Percentiles rank a stretch among this genome's conserved stretches.
phyloP scores from a whole-genome alignment of 2,888 invertebrate genomes.

The Tanytarsus gracilentus region DNA sequence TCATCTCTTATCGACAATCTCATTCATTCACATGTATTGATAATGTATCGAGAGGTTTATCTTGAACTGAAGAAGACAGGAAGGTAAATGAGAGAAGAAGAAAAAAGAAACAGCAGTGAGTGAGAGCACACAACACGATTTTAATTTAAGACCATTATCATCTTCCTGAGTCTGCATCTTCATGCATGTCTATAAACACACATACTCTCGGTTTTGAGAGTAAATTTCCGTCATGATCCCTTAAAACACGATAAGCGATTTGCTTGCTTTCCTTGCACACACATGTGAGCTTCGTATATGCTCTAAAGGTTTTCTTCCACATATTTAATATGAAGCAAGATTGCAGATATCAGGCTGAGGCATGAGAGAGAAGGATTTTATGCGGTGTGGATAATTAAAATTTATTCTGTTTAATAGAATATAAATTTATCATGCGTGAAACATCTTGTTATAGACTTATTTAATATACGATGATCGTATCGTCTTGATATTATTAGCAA shows the following conservation, averaged over 20 bases:
- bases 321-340: background rate
- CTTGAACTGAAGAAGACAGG: too few relatives aligned
- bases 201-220: background rate
- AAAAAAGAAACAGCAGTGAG: too few relatives aligned
- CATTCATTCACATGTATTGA: too few relatives aligned
- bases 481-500: too few relatives aligned
- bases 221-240: conserved; percentile 10
- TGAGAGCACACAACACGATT: too few relatives aligned
- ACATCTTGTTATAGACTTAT: conserved; percentile 28
- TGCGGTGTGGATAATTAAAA: conserved; percentile 28
- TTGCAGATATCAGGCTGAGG: background rate
- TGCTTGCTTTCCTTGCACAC: background rate
- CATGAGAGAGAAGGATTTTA: background rate
- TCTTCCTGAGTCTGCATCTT: background rate
- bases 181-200: background rate
- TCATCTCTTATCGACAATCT: too few relatives aligned
- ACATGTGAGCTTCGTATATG: background rate
- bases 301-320: background rate
- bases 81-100: too few relatives aligned
- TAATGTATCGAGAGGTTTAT: too few relatives aligned
- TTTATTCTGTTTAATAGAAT: conserved; percentile 28
- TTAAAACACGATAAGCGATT: conserved; percentile 27
- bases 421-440: conserved; percentile 29
- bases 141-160: background rate
- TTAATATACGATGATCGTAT: conserved; percentile 28